Conservation (phyloP, 2,113 vertebrate genomes). For the Xiphias gladius region DNA sequence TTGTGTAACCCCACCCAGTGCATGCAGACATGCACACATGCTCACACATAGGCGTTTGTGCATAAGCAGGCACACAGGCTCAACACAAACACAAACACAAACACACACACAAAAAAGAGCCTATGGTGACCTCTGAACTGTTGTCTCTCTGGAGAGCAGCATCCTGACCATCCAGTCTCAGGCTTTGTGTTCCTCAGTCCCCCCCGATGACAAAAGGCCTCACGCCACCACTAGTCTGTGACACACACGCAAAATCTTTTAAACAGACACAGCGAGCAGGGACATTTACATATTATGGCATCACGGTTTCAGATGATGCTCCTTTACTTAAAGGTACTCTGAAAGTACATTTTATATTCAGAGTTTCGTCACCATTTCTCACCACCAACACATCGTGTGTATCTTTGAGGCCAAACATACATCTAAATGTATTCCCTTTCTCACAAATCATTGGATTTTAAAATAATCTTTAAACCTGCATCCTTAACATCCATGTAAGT, state of each 20-base stretch:
- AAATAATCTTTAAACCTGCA: neutral
- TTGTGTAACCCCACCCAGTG: slow-evolving; percentile 37
- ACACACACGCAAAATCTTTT: slow-evolving; percentile 47
- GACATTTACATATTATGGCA: slow-evolving; percentile 28
- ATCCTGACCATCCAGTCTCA: slow-evolving; percentile 52
- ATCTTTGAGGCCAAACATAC: neutral
- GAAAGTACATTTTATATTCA: neutral
- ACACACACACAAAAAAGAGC: slow-evolving; percentile 47
- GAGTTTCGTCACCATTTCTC: neutral
- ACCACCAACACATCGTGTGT: neutral
- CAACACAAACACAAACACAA: slow-evolving; percentile 7
- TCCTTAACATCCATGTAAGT: neutral
- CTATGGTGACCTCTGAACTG: slow-evolving; percentile 74
- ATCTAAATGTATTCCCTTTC: neutral
- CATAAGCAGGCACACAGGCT: slow-evolving; percentile 48
- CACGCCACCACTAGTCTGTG: slow-evolving; percentile 43
- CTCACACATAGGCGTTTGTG: slow-evolving; percentile 54
- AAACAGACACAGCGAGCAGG: slow-evolving; percentile 52
- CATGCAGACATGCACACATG: slow-evolving; percentile 35
- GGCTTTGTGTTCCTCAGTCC: slow-evolving; percentile 67
- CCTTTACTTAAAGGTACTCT: slow-evolving; percentile 1
- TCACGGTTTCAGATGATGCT: neutral
- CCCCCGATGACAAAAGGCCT: slow-evolving; percentile 65
- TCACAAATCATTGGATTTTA: neutral
- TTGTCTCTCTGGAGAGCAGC: slow-evolving; percentile 67